Conservation (phyloP, 2,797 vertebrate genomes). For the Chanos chanos region DNA sequence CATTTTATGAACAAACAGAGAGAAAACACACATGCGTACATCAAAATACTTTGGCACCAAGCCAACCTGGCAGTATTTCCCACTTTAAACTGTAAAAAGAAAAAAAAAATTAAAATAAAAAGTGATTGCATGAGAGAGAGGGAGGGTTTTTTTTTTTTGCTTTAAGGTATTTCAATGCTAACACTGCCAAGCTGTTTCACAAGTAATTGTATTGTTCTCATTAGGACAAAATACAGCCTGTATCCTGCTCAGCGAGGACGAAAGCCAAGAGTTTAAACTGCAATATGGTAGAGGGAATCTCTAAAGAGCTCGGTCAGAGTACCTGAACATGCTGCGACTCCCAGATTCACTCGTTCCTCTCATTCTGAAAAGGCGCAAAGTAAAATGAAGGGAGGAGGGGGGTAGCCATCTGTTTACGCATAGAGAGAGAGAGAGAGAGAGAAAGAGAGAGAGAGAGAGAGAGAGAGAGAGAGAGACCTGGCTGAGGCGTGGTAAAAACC, state of each 20-base stretch:
- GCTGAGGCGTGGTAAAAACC: no score
- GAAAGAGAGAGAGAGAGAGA: slow-evolving; percentile 36
- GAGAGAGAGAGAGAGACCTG: slow-evolving; percentile 17
- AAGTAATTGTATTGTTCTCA: slow-evolving; percentile 12
- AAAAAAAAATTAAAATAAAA: slow-evolving; percentile 2
- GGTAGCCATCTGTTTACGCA: slow-evolving; percentile 38
- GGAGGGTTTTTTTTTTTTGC: slow-evolving; percentile 21
- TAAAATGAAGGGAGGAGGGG: slow-evolving; percentile 13
- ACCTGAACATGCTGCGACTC: slow-evolving; percentile 30
- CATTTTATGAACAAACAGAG: no score
- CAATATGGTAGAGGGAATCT: slow-evolving; percentile 21
- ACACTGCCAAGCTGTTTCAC: neutral
- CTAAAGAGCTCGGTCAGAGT: slow-evolving; percentile 29
- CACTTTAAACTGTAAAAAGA: slow-evolving; percentile 22
- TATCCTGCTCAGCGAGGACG: neutral
- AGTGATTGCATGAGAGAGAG: slow-evolving; percentile 15
- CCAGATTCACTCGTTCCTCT: slow-evolving; percentile 35
- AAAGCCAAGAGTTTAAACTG: neutral
- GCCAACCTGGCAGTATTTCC: slow-evolving; percentile 13
- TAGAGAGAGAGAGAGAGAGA: slow-evolving; percentile 25
- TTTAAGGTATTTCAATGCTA: slow-evolving; percentile 11
- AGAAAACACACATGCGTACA: no score
- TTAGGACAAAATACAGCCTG: slow-evolving; percentile 2
- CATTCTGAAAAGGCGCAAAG: slow-evolving; percentile 31
- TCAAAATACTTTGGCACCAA: no score